Base-by-base conservation (phyloP, 2,888 invertebrate genomes). In the Lepas anatifera region DNA sequence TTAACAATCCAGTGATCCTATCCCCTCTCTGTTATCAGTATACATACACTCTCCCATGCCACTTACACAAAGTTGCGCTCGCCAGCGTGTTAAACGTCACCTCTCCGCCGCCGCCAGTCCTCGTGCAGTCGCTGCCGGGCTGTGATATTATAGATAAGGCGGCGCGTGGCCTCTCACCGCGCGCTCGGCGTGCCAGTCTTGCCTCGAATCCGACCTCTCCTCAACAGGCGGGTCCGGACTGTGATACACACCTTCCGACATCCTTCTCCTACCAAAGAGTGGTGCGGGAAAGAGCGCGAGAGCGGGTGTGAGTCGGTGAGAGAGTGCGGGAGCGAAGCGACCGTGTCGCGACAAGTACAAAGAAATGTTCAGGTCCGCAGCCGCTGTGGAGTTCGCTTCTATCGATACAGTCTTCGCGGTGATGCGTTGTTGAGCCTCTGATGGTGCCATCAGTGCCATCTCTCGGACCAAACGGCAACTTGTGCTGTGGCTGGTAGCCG, bases 311-410 rank as follows among this genome's bases (percentile, higher is more conserved):
- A 32, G 58, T 35, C 32, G 1, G 58, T 3, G 58, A 32, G 58
- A 22, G 35, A 6, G 35, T 35, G 58, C 58, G 58, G 22, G 58
- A 6, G 58, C 35, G 58, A 11, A 58, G 58, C 58, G 35, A 35
- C 58, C 58, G 32, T 58, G 58, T 35, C 35, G 58, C 58, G 35
- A 25, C 13, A n/a, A 58, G 58, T 58, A 58, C 58, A 58, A 58
- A 58, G 13, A 1, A 1, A 1, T 1, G 4, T 58, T 58, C 35
- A 35, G 58, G 35, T 32, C 29, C 16, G 52, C 29, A 3, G 13
- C 29, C 48, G n/a, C 1, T 11, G 48, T 8, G 48, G 25, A n/a
- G 25, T 6, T 25, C 25, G 25, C n/a, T n/a, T 22, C 35, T 6
- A 13, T 18, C 27, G 29, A 29, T 35, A 35, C 58, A 32, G n/a